Conservation (phyloP, 2,113 vertebrate genomes). For the Microtus ochrogaster region DNA sequence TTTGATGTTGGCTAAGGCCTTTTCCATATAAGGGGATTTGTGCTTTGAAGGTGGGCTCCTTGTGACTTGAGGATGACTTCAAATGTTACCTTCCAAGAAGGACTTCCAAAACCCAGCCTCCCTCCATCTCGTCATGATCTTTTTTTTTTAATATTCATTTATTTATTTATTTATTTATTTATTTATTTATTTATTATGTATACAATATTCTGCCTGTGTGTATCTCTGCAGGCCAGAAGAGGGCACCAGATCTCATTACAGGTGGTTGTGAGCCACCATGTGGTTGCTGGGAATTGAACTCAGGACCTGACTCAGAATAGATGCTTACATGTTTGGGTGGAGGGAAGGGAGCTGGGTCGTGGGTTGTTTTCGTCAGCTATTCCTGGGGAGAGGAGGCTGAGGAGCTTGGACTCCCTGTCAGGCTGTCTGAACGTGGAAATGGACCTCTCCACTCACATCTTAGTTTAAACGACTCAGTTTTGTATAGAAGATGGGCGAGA, state of each 20-base stretch:
- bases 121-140: accelerated
- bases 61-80: background rate
- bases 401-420: background rate
- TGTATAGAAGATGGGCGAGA: background rate
- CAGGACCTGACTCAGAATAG: background rate
- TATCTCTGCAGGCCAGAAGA: no score
- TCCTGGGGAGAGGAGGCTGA: background rate
- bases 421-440: background rate
- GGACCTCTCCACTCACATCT: background rate
- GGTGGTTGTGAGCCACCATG: no score
- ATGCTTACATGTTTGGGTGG: background rate
- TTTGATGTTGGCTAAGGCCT: background rate
- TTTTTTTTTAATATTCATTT: no score
- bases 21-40: background rate
- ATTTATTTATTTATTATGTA: no score
- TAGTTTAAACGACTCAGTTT: background rate
- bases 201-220: no score
- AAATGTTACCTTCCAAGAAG: background rate
- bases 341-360: background rate
- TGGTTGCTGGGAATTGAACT: no score
- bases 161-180: no score
- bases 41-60: background rate
- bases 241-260: no score
- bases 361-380: background rate
- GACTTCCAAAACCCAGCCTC: background rate